Conservation (phyloP, 2,888 invertebrate species). For the Pollenia griseotomentosa region DNA sequence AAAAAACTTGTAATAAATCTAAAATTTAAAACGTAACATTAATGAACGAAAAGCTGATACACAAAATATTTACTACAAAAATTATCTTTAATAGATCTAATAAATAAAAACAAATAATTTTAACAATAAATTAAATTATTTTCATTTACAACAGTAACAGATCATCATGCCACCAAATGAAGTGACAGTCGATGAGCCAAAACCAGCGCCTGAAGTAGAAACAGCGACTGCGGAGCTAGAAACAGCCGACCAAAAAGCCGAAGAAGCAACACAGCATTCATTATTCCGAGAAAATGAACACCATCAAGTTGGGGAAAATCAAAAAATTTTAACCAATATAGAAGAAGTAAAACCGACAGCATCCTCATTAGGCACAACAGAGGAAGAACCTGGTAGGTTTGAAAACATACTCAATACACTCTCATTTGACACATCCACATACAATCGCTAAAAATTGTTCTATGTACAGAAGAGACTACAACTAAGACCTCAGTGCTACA, state of each 20-base stretch:
- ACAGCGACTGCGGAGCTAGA: slow-evolving; percentile 78
- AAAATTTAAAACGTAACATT: background rate
- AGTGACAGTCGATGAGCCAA: slow-evolving; percentile 78
- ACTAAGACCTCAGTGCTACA: slow-evolving; percentile 80
- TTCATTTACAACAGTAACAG: slow-evolving; percentile 73
- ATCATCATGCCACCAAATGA: slow-evolving; percentile 83
- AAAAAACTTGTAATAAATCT: too few species aligned
- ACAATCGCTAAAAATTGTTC: background rate
- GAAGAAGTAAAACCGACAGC: slow-evolving; percentile 79
- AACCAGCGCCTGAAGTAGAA: slow-evolving; percentile 75
- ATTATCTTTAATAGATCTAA: background rate
- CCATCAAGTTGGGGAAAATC: slow-evolving; percentile 77
- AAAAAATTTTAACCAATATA: slow-evolving; percentile 77
- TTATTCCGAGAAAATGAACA: slow-evolving; percentile 78
- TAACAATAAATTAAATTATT: background rate
- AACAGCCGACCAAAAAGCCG: slow-evolving; percentile 79
- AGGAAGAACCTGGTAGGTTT: slow-evolving; percentile 79
- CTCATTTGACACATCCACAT: too few species aligned
- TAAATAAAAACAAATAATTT: too few species aligned
- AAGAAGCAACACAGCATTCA: slow-evolving; percentile 80
- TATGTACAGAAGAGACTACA: slow-evolving; percentile 77
- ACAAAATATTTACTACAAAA: slow-evolving; percentile 11
- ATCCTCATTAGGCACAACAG: slow-evolving; percentile 79
- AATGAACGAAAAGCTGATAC: slow-evolving; percentile 8
- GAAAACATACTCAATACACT: background rate